Conservation (phyloP, 2,888 invertebrate species). For the Nomada fabriciana region DNA sequence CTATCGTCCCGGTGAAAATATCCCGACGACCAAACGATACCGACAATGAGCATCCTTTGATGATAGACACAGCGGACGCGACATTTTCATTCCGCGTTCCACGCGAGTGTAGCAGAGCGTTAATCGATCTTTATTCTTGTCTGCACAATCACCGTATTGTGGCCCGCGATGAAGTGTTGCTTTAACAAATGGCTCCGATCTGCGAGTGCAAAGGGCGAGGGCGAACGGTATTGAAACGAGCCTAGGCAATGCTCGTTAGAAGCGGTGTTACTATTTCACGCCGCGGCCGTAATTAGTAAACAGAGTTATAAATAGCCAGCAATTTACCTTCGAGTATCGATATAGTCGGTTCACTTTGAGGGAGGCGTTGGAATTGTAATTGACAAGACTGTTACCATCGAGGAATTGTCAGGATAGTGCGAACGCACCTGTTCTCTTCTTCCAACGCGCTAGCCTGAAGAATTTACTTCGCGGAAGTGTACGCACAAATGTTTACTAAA, state of each 20-base stretch:
- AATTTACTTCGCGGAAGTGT: not conserved
- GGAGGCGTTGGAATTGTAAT: not conserved
- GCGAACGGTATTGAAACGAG: not conserved
- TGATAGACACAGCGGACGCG: not conserved
- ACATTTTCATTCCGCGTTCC: conserved; percentile 14
- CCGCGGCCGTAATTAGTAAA: not conserved
- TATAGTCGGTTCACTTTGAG: not conserved
- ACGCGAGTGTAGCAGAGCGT: not conserved
- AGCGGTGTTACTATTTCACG: not conserved
- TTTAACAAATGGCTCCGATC: not conserved
- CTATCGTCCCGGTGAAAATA: not conserved
- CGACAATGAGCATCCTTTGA: no score
- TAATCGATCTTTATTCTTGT: conserved; percentile 19
- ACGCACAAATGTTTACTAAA: not conserved
- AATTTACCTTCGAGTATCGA: not conserved
- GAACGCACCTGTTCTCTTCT: not conserved
- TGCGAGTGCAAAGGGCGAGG: not conserved
- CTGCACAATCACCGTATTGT: not conserved
- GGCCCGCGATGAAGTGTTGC: not conserved
- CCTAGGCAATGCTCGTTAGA: not conserved
- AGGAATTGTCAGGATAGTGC: not conserved
- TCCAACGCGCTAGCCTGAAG: no score
- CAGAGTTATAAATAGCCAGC: not conserved
- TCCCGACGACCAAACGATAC: no score
- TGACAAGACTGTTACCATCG: not conserved